phyloP scores from a whole-genome alignment of 2,797 vertebrate species.

The Melanotaenia maccullochi region DNA sequence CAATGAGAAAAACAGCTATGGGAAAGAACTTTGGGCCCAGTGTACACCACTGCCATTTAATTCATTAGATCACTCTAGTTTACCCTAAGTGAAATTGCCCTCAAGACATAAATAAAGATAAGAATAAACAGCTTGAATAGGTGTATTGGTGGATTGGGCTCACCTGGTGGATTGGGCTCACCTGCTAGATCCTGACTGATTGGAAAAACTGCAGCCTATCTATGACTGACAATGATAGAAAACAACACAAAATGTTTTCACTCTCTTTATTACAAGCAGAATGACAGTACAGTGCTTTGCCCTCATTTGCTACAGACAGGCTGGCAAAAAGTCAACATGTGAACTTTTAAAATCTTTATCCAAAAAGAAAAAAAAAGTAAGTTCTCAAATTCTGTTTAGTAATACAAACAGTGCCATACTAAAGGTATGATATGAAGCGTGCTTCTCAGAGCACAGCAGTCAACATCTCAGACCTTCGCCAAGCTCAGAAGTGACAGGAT shows the following conservation, averaged over 20 bases:
- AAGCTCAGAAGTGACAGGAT: slow-evolving; percentile 67
- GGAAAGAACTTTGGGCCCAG: no score
- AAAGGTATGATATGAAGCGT: slow-evolving; percentile 72
- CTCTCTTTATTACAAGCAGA: slow-evolving; percentile 92
- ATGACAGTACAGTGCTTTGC: slow-evolving; percentile 84
- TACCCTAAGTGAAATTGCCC: no score
- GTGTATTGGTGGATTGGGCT: no score
- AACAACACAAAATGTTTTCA: slow-evolving; percentile 39
- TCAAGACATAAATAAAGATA: no score
- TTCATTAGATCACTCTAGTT: no score
- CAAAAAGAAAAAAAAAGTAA: slow-evolving; percentile 56
- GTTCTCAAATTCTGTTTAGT: slow-evolving; percentile 81
- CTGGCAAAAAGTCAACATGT: slow-evolving; percentile 84
- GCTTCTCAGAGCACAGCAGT: slow-evolving; percentile 67
- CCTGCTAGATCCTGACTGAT: no score
- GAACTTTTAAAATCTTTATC: slow-evolving; percentile 80
- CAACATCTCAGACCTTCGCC: slow-evolving; percentile 60
- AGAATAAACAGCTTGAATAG: no score
- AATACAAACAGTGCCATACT: slow-evolving; percentile 78
- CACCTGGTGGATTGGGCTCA: no score
- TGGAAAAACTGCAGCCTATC: no score
- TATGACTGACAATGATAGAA: background rate
- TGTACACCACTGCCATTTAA: no score
- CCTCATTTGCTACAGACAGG: slow-evolving; percentile 87
- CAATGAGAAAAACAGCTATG: no score